A percentile compares a stretch with the other conserved stretches of the same genome.
Conservation (phyloP, 2,888 invertebrate species). For the Perizoma flavofasciatum region DNA sequence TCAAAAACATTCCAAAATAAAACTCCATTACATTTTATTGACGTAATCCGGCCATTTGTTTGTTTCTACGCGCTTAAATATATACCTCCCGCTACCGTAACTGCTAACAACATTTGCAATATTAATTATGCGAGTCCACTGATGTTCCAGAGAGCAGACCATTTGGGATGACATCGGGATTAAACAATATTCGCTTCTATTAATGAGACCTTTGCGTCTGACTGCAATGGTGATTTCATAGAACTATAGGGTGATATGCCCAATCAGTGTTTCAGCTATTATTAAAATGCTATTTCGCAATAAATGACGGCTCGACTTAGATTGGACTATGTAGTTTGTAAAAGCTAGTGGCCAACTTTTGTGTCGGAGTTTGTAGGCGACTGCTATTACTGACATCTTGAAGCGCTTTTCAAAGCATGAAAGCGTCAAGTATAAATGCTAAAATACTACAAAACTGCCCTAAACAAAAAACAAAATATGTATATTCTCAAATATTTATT, state of each 20-base stretch:
- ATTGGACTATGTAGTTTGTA: no score
- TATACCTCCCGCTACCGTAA: constrained; percentile 52
- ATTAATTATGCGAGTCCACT: constrained; percentile 73
- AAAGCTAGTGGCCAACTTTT: no score
- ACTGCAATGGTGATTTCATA: constrained; percentile 35
- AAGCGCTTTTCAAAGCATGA: no score
- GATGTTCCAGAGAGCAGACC: constrained; percentile 59
- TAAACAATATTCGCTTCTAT: constrained; percentile 68
- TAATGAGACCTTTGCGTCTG: constrained; percentile 57
- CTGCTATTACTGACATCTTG: no score
- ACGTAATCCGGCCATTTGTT: constrained; percentile 32
- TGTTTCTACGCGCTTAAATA: constrained; percentile 40
- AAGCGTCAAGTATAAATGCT: no score
- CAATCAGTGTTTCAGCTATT: neutral
- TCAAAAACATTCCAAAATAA: constrained; percentile 18
- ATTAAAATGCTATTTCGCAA: no score
- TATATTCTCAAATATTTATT: no score
- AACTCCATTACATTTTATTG: constrained; percentile 30
- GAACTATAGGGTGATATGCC: neutral
- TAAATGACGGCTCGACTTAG: no score
- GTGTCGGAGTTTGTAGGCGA: no score
- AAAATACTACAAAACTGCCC: no score
- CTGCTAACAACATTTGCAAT: constrained; percentile 81
- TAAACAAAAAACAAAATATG: no score
- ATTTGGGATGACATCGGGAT: constrained; percentile 62